Evolutionary conservation across 2,888 invertebrate genomes (phyloP).

Genomic region (Entomobrya multifasciata): DNA sequence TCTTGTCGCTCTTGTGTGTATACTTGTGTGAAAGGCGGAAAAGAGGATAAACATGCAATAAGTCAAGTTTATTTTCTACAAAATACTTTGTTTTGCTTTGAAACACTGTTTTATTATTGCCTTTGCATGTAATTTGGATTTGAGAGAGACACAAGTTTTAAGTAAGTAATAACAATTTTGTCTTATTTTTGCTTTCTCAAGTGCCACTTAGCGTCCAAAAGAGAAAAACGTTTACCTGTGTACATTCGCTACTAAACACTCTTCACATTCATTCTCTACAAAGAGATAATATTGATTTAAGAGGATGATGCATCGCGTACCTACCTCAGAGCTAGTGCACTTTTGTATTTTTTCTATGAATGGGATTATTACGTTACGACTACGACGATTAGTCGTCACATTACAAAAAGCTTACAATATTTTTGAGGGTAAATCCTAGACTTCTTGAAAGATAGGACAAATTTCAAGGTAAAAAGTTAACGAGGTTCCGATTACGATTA

Average conservation of each 20-base stretch:
- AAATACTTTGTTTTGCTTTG: slow-evolving; percentile 41
- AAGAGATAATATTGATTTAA: slow-evolving; percentile 41
- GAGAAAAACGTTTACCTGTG: slow-evolving; percentile 1
- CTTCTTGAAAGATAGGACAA: slow-evolving; percentile 24
- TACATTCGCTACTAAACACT: background rate
- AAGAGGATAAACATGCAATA: slow-evolving; percentile 39
- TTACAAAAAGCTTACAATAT: too few relatives aligned
- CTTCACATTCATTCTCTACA: too few relatives aligned
- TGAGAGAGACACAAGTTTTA: background rate
- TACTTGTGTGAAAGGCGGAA: background rate
- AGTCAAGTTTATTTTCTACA: slow-evolving; percentile 11
- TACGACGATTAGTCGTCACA: slow-evolving; percentile 1
- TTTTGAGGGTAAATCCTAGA: too few relatives aligned
- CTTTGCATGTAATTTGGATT: slow-evolving; percentile 10
- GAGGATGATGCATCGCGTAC: background rate
- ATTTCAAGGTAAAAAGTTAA: slow-evolving; percentile 63
- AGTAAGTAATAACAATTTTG: slow-evolving; percentile 36
- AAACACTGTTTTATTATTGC: slow-evolving; percentile 4
- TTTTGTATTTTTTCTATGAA: slow-evolving; percentile 14
- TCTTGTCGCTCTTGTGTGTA: too few relatives aligned
- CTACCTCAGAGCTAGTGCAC: background rate
- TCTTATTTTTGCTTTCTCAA: slow-evolving; percentile 2
- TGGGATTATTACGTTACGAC: slow-evolving; percentile 10
- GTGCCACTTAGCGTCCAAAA: slow-evolving; percentile 19
- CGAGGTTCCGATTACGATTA: background rate